These are phyloP conservation scores for Cheilosia soror DNA, from an alignment of 2,888 invertebrate species.

Conservation along the genomic window DNA sequence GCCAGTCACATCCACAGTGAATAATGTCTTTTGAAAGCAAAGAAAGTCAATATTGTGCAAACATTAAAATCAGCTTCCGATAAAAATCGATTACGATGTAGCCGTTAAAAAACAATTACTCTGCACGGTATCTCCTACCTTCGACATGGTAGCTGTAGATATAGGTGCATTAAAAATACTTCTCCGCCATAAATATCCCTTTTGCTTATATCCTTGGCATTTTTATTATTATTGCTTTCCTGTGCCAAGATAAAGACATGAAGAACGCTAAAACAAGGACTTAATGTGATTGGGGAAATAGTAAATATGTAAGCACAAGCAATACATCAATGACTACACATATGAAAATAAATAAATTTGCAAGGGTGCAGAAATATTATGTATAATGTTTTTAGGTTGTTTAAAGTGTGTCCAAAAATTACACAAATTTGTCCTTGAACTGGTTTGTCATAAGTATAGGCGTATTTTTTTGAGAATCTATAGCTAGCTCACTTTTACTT, in stretches of 20 bases:
- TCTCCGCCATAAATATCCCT: slow-evolving; percentile 1
- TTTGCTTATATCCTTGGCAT: not conserved
- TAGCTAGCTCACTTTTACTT: too few species aligned
- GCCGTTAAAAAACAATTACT: slow-evolving; percentile 7
- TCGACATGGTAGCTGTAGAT: not conserved
- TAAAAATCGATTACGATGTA: slow-evolving; percentile 8
- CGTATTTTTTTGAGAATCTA: too few species aligned
- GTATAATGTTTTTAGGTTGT: too few species aligned
- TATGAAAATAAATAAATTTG: too few species aligned
- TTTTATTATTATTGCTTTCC: slow-evolving; percentile 9
- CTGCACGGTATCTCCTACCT: not conserved
- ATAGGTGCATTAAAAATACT: slow-evolving; percentile 1
- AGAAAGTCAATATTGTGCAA: not conserved
- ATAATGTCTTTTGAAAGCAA: too few species aligned
- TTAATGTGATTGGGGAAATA: not conserved
- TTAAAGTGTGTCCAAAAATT: too few species aligned
- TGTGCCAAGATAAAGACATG: not conserved
- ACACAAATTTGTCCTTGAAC: too few species aligned
- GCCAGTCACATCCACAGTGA: too few species aligned
- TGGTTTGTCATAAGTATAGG: too few species aligned
- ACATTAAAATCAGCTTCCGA: not conserved
- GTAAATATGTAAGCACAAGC: not conserved
- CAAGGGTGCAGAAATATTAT: too few species aligned
- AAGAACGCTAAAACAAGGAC: not conserved
- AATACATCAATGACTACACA: not conserved